Evolutionary conservation across 2,888 invertebrate genomes (phyloP).

Genomic region (Eulithis prunata): DNA sequence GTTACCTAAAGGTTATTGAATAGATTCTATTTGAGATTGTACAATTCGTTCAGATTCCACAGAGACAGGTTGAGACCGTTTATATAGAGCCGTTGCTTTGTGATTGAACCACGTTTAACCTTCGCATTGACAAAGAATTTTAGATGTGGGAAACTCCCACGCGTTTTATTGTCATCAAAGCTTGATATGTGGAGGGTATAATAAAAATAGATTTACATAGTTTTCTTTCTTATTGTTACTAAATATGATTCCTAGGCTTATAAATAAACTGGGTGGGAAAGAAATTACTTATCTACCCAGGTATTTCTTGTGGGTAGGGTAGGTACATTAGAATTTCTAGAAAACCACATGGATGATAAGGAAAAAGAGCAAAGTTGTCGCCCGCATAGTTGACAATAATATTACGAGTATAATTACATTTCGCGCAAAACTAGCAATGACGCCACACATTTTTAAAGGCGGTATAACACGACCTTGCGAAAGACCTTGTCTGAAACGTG

Average conservation of each 20-base stretch:
- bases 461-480: slow-evolving; percentile 32
- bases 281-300: too few relatives aligned
- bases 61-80: not conserved
- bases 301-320: too few relatives aligned
- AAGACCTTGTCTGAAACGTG: slow-evolving; percentile 39
- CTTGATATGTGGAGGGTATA: not conserved
- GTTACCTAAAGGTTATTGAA: too few relatives aligned
- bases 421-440: slow-evolving; percentile 2
- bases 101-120: slow-evolving; percentile 8
- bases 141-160: slow-evolving; percentile 25
- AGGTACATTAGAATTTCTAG: too few relatives aligned
- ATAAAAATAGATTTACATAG: not conserved
- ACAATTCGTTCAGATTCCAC: not conserved
- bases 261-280: too few relatives aligned
- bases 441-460: slow-evolving; percentile 18
- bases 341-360: too few relatives aligned
- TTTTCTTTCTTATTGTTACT: too few relatives aligned
- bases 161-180: not conserved
- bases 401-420: slow-evolving; percentile 11
- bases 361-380: not conserved
- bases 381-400: slow-evolving; percentile 10
- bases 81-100: not conserved
- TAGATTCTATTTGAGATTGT: not conserved
- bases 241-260: too few relatives aligned
- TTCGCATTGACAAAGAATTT: slow-evolving; percentile 29